Evolutionary conservation across 2,888 invertebrate species (phyloP).

Genomic region (Ceramica pisi): DNA sequence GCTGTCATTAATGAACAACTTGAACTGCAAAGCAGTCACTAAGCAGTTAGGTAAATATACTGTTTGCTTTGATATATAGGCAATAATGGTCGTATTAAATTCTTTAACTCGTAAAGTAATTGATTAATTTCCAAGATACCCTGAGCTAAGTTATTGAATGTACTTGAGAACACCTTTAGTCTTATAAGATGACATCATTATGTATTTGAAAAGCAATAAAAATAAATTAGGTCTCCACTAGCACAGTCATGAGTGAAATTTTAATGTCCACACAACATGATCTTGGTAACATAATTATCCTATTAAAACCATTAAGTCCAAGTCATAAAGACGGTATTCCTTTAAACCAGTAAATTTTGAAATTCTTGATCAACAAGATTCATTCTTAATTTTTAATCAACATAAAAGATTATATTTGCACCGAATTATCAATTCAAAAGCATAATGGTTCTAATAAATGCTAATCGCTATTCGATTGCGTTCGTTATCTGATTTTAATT

Average conservation of each 20-base stretch:
- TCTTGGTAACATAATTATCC: constrained; percentile 27
- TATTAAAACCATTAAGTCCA: constrained; percentile 20
- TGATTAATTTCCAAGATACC: constrained; percentile 17
- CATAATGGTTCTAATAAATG: constrained; percentile 65
- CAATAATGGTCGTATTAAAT: constrained; percentile 9
- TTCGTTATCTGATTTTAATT: constrained; percentile 55
- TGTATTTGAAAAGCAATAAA: constrained; percentile 52
- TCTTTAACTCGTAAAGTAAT: constrained; percentile 26
- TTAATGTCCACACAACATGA: constrained; percentile 18
- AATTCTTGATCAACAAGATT: constrained; percentile 49
- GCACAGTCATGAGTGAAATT: constrained; percentile 32
- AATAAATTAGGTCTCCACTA: constrained; percentile 38
- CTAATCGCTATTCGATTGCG: constrained; percentile 63
- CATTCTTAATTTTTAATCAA: constrained; percentile 52
- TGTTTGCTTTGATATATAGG: constrained; percentile 13
- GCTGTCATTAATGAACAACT: not conserved
- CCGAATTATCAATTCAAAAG: constrained; percentile 54
- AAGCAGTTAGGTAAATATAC: not conserved
- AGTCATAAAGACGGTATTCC: constrained; percentile 42
- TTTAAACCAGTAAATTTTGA: constrained; percentile 33
- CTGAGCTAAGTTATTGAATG: constrained; percentile 14
- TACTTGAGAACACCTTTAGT: constrained; percentile 26
- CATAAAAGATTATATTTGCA: constrained; percentile 63
- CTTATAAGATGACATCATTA: constrained; percentile 32
- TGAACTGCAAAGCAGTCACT: not conserved